A percentile compares a stretch with the other conserved stretches of the same genome.
Evolutionary conservation across 1,140 invertebrate species (phyloP).

Genomic region (Philotrypesis tridentata): DNA sequence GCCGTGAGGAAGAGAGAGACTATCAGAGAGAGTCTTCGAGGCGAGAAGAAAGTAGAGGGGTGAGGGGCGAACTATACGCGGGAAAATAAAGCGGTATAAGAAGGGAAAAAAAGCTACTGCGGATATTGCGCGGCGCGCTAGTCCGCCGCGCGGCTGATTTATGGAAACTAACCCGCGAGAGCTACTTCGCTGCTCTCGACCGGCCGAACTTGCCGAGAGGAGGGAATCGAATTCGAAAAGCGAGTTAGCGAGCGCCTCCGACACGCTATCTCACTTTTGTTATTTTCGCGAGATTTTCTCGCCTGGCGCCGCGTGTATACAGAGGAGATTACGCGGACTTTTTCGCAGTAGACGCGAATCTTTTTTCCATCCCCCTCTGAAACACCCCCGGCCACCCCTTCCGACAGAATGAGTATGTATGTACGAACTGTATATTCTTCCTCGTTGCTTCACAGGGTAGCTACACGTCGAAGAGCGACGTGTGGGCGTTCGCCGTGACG

Average conservation of each 20-base stretch:
- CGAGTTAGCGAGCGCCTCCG: neutral
- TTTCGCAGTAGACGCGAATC: neutral
- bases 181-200: neutral
- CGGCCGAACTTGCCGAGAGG: neutral
- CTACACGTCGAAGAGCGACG: conserved; percentile 89
- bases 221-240: conserved; percentile 20
- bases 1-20: too few species aligned
- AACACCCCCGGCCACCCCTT: too few species aligned
- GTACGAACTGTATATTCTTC: conserved; percentile 51
- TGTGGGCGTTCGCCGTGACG: conserved; percentile 92
- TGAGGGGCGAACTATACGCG: neutral
- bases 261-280: neutral
- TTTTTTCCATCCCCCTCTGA: neutral
- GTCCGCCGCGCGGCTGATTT: conserved; percentile 26
- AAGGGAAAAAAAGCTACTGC: conserved; percentile 26
- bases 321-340: neutral
- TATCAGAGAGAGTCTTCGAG: neutral
- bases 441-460: conserved; percentile 78
- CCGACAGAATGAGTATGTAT: conserved; percentile 16
- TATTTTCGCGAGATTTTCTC: neutral
- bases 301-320: too few species aligned
- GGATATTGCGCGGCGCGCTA: conserved; percentile 30
- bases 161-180: conserved; percentile 29
- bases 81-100: neutral
- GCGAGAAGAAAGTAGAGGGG: neutral